These are phyloP conservation scores for Leptoclinus maculatus DNA, from an alignment of 2,797 vertebrate genomes.

Conservation along the genomic window DNA sequence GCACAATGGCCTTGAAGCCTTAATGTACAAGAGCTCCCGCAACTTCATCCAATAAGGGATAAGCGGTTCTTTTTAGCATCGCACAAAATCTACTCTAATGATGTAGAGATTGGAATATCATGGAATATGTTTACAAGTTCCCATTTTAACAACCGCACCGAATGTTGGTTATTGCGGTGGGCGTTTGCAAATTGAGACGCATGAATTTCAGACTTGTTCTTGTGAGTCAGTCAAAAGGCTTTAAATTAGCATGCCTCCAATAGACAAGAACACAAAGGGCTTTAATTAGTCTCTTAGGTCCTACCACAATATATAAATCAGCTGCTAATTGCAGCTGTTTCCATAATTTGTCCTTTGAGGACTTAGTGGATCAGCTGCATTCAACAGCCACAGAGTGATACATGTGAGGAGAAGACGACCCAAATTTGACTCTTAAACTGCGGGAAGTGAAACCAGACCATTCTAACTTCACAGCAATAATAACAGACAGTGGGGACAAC, in stretches of 20 bases:
- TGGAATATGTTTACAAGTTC: slow-evolving; percentile 53
- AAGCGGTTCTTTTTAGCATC: slow-evolving; percentile 44
- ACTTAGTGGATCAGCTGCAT: slow-evolving; percentile 62
- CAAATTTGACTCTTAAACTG: slow-evolving; percentile 3
- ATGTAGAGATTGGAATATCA: slow-evolving; percentile 45
- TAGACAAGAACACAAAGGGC: slow-evolving; percentile 78
- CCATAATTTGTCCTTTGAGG: slow-evolving; percentile 76
- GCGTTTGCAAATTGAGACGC: slow-evolving; percentile 65
- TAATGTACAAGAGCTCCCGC: slow-evolving; percentile 57
- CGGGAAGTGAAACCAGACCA: slow-evolving; percentile 9
- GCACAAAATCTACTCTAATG: slow-evolving; percentile 52
- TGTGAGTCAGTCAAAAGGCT: slow-evolving; percentile 75
- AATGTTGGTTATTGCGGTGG: slow-evolving; percentile 50
- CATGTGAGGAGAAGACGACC: slow-evolving; percentile 27
- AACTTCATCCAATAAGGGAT: slow-evolving; percentile 50
- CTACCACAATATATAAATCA: slow-evolving; percentile 79
- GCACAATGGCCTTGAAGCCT: slow-evolving; percentile 54
- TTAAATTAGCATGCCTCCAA: slow-evolving; percentile 79
- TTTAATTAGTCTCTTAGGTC: slow-evolving; percentile 85
- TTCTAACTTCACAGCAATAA: neutral
- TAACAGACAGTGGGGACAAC: neutral
- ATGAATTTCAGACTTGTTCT: slow-evolving; percentile 69
- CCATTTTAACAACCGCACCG: slow-evolving; percentile 45
- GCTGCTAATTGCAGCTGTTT: slow-evolving; percentile 80
- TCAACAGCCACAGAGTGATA: slow-evolving; percentile 51